Conservation (phyloP, 1,140 invertebrate genomes). For the Cherax destructor region DNA sequence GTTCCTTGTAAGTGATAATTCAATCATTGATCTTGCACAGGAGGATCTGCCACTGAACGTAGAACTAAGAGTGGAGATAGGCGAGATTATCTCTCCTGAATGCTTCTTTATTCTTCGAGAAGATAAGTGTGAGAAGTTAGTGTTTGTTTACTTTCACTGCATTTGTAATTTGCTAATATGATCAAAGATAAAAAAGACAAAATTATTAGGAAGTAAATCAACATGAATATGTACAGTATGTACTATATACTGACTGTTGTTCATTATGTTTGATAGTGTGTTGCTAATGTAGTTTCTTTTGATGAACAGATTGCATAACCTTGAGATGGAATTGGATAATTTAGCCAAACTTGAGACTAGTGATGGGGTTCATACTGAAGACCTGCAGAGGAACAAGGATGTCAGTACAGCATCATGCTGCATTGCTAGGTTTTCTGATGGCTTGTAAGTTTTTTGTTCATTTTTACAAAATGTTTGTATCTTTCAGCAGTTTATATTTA, state of each 20-base stretch:
- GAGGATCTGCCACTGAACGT: conserved; percentile 33
- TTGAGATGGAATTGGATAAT: background rate
- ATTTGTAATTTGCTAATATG: too few species aligned
- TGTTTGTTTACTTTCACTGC: too few species aligned
- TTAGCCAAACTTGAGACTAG: background rate
- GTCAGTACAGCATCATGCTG: background rate
- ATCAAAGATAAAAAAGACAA: too few species aligned
- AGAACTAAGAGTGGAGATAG: conserved; percentile 21
- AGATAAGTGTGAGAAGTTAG: conserved; percentile 25
- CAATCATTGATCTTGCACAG: background rate
- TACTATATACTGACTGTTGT: too few species aligned
- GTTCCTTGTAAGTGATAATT: background rate
- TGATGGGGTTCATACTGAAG: background rate
- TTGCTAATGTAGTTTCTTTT: too few species aligned
- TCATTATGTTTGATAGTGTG: too few species aligned
- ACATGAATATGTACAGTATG: too few species aligned
- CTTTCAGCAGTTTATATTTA: background rate
- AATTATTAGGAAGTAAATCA: too few species aligned
- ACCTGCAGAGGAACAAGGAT: background rate
- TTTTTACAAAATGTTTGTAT: too few species aligned
- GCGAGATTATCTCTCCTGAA: conserved; percentile 17
- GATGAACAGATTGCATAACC: background rate
- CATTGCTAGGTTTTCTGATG: background rate
- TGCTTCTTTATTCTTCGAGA: conserved; percentile 37
- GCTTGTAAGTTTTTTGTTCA: too few species aligned